Percentiles rank a stretch among this genome's conserved stretches.
Conservation (phyloP, 2,113 vertebrate species). For the Amazona guildingii region DNA sequence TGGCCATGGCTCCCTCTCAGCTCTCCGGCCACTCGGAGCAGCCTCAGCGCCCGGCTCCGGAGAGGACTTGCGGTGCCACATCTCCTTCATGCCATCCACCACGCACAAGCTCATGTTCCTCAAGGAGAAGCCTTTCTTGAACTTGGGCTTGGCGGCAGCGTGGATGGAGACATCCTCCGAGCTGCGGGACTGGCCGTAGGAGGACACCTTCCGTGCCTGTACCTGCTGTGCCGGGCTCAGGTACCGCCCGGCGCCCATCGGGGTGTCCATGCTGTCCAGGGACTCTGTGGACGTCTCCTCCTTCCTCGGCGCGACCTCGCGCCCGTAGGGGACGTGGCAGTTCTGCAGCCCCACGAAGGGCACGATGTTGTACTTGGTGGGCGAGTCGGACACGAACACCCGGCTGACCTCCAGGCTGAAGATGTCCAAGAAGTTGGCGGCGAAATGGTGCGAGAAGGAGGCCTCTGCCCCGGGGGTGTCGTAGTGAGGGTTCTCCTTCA, state of each 20-base stretch:
- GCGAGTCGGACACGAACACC: constrained; percentile 80
- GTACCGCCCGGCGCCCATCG: constrained; percentile 56
- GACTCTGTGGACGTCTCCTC: constrained; percentile 86
- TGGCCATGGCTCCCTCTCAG: constrained; percentile 59
- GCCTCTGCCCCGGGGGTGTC: constrained; percentile 88
- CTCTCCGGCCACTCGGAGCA: background rate
- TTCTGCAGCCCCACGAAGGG: constrained; percentile 88
- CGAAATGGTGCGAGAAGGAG: constrained; percentile 92
- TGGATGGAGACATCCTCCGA: constrained; percentile 89
- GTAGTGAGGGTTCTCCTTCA: constrained; percentile 93
- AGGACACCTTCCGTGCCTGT: constrained; percentile 78
- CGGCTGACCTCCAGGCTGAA: constrained; percentile 87
- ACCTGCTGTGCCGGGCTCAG: constrained; percentile 65
- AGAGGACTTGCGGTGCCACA: constrained; percentile 92
- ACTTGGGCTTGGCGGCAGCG: constrained; percentile 80
- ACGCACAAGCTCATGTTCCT: constrained; percentile 97
- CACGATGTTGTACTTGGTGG: constrained; percentile 83
- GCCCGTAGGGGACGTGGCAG: constrained; percentile 82
- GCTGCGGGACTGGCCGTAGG: constrained; percentile 91
- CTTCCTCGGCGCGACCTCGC: constrained; percentile 79
- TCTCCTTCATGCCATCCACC: constrained; percentile 93
- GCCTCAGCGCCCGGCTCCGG: constrained; percentile 79
- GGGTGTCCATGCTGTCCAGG: constrained; percentile 87
- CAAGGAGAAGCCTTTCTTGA: constrained; percentile 95
- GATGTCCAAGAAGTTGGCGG: constrained; percentile 89